A percentile compares a stretch with the other conserved stretches of the same genome.
phyloP scores from a whole-genome alignment of 1,140 invertebrate genomes.

The Drosophila bocqueti region DNA sequence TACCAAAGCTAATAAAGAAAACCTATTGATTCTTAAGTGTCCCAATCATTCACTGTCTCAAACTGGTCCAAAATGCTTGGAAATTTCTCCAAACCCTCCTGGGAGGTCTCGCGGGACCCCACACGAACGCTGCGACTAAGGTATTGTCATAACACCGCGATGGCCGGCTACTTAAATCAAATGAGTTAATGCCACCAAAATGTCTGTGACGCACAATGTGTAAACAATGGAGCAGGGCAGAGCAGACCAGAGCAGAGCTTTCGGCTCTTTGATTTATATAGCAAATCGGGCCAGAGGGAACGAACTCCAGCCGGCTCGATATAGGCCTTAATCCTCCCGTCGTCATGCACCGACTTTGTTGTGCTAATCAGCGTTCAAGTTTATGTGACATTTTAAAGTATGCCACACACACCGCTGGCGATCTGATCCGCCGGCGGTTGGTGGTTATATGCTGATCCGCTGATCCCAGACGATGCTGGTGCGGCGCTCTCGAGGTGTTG shows the following conservation, averaged over 20 bases:
- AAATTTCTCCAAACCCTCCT: conserved; percentile 21
- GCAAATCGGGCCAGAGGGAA: conserved; percentile 31
- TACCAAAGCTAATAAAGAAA: conserved; percentile 3
- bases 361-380: conserved; percentile 83
- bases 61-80: conserved; percentile 3
- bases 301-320: conserved; percentile 39
- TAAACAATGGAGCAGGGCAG: conserved; percentile 65
- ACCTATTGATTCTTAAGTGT: conserved; percentile 1
- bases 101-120: conserved; percentile 51
- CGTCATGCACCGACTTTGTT: conserved; percentile 74
- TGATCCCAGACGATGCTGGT: conserved; percentile 43
- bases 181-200: conserved; percentile 80
- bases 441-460: conserved; percentile 15
- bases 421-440: conserved; percentile 31
- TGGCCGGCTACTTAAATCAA: conserved; percentile 70
- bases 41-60: background rate
- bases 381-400: conserved; percentile 83
- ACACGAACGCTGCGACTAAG: conserved; percentile 44
- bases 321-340: conserved; percentile 64
- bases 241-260: conserved; percentile 48
- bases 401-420: conserved; percentile 70
- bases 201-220: conserved; percentile 71
- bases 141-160: conserved; percentile 63
- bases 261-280: conserved; percentile 70
- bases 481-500: conserved; percentile 75